Base-by-base conservation (phyloP, 1,140 invertebrate species). In the Gonioctena quinquepunctata region DNA sequence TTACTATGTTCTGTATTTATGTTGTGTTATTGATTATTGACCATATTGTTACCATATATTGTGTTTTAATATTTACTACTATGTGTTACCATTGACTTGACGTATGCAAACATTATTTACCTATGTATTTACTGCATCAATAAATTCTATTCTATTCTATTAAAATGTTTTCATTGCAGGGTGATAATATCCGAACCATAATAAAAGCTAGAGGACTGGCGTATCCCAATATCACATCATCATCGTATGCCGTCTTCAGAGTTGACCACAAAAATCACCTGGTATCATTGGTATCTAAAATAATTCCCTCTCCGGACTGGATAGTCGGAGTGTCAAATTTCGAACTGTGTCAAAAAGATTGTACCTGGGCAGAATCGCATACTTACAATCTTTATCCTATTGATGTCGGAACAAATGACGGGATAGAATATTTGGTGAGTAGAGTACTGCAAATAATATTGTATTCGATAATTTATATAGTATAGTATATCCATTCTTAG, bases 301-400 rank as follows among this genome's bases (percentile, higher is more conserved):
- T 98, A 62, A 92, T 93, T 69, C 98, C 98, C 0, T 98, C 95
- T 0, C 98, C 98, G 0, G 98, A 99, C 84, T 99, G 98, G 98
- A 94, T 99, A 69, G 93, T 99, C 0, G 98, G 98, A 0, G 92
- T 99, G 0, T 95, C 94, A 0, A 92, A 92, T 0, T 83, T 99
- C 27, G 96, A 99, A 81, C 85, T 99, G 0, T 99, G 98, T 80
- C 84, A 93, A 50, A 73, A 88, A 2, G 96, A 99, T 84, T 97
- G 97, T 77, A 92, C 93, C 0, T 99, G 98, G 98, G 88, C 93
- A 0, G 90, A 91, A 65, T 90, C 91, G 28, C 91, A 93, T 71
- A 89, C 90, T 1, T 86, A 99, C 16, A 95, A 98, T 82, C 86
- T 99, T 2, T 98, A 94, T 82, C 98, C 98, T 0, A 97, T 93